phyloP scores from a whole-genome alignment of 2,797 vertebrate genomes.

The Adrianichthys oophorus region DNA sequence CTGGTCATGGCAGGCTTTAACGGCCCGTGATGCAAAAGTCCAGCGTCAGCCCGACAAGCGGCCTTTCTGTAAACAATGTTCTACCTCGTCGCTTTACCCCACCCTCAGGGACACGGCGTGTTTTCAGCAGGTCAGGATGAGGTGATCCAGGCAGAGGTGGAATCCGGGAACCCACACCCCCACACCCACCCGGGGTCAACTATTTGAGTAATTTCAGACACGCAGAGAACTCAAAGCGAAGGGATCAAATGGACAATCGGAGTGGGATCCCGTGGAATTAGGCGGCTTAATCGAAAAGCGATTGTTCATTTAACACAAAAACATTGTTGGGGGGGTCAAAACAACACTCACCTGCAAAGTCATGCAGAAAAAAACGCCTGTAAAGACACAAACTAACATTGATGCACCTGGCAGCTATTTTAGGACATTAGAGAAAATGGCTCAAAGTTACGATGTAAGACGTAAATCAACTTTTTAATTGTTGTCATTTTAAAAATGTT shows the following conservation, averaged over 20 bases:
- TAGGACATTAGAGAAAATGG: constrained; percentile 41
- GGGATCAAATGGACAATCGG: constrained; percentile 77
- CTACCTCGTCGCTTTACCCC: constrained; percentile 58
- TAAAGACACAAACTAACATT: constrained; percentile 52
- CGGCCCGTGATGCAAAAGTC: constrained; percentile 41
- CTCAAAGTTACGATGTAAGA: no score
- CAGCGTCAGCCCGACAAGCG: constrained; percentile 51
- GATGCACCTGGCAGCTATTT: constrained; percentile 66
- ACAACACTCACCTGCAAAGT: constrained; percentile 71
- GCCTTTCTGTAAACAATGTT: constrained; percentile 70
- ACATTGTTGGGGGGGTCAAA: constrained; percentile 43
- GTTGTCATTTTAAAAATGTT: no score
- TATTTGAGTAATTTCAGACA: constrained; percentile 80
- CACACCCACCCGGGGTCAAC: constrained; percentile 58
- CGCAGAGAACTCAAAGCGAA: constrained; percentile 66
- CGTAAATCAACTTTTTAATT: no score
- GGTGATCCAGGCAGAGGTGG: constrained; percentile 54
- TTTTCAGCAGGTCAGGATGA: constrained; percentile 59
- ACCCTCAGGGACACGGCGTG: constrained; percentile 28
- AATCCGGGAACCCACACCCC: constrained; percentile 56
- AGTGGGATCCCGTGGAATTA: constrained; percentile 71
- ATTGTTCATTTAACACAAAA: constrained; percentile 75
- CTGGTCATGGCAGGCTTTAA: no score
- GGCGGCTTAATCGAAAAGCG: constrained; percentile 69
- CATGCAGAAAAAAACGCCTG: constrained; percentile 71